Evolutionary conservation across 2,888 invertebrate species (phyloP).

Genomic region (Onchidella celtica): DNA sequence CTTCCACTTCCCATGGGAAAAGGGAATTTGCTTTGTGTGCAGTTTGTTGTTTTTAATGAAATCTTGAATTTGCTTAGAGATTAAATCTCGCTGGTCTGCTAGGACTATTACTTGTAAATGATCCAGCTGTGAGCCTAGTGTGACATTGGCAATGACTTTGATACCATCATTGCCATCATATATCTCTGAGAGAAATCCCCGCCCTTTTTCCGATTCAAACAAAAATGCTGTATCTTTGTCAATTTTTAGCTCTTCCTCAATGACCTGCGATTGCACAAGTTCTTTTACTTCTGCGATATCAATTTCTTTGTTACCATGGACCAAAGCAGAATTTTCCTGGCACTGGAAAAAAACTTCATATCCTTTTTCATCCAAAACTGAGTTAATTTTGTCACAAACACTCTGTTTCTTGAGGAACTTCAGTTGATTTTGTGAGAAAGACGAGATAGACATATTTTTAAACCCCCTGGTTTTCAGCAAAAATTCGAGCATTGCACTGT

Average conservation of each 20-base stretch:
- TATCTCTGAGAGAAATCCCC: slow-evolving; percentile 11
- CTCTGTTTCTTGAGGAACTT: slow-evolving; percentile 8
- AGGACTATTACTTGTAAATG: not conserved
- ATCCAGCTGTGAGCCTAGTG: not conserved
- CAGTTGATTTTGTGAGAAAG: too few species aligned
- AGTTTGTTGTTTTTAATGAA: slow-evolving; percentile 19
- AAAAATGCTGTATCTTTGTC: not conserved
- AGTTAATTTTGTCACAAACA: slow-evolving; percentile 22
- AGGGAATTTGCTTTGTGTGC: not conserved
- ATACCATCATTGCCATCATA: slow-evolving; percentile 23
- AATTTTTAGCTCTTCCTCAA: not conserved
- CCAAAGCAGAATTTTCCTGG: not conserved
- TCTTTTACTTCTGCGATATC: not conserved
- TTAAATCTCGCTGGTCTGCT: not conserved
- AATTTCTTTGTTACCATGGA: not conserved
- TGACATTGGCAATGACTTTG: not conserved
- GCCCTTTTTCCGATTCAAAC: slow-evolving; percentile 18
- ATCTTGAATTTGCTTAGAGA: not conserved
- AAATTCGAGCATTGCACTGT: too few species aligned
- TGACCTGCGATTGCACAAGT: slow-evolving; percentile 13
- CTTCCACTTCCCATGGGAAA: slow-evolving; percentile 30
- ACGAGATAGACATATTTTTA: too few species aligned
- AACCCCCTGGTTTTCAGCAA: too few species aligned
- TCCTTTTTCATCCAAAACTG: not conserved
- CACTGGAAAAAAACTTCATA: not conserved